Conservation (phyloP, 2,888 invertebrate genomes). For the Acronicta leporina region DNA sequence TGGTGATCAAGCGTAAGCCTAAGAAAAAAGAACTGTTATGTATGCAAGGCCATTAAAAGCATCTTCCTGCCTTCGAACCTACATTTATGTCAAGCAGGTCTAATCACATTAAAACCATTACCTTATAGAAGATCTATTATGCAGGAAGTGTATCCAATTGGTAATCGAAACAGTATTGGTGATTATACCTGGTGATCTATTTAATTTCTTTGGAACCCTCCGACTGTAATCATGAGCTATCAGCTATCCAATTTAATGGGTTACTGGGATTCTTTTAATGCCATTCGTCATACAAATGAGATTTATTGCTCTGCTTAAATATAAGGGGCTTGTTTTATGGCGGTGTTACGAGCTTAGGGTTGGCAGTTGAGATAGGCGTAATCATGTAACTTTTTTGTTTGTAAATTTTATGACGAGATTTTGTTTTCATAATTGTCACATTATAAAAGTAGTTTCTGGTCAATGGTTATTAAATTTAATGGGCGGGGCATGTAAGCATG, state of each 20-base stretch:
- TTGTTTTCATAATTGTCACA: too few species aligned
- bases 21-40: background rate
- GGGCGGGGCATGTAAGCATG: too few species aligned
- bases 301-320: constrained; percentile 68
- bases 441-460: too few species aligned
- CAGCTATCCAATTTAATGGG: constrained; percentile 55
- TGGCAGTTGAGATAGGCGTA: constrained; percentile 1
- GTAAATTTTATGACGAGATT: too few species aligned
- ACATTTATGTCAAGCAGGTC: constrained; percentile 11
- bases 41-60: constrained; percentile 4
- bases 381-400: too few species aligned
- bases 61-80: constrained; percentile 18
- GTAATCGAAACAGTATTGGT: constrained; percentile 59
- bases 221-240: constrained; percentile 57
- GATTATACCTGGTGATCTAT: constrained; percentile 53
- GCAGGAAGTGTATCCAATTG: constrained; percentile 74
- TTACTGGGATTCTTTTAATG: constrained; percentile 62
- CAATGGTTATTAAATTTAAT: too few species aligned
- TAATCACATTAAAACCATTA: constrained; percentile 8
- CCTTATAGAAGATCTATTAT: constrained; percentile 38
- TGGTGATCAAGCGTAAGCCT: too few species aligned
- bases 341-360: constrained; percentile 27
- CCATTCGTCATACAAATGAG: constrained; percentile 69
- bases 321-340: constrained; percentile 64
- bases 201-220: constrained; percentile 54